Evolutionary conservation across 2,113 vertebrate species (phyloP).

Genomic region (Micronisus gabar): DNA sequence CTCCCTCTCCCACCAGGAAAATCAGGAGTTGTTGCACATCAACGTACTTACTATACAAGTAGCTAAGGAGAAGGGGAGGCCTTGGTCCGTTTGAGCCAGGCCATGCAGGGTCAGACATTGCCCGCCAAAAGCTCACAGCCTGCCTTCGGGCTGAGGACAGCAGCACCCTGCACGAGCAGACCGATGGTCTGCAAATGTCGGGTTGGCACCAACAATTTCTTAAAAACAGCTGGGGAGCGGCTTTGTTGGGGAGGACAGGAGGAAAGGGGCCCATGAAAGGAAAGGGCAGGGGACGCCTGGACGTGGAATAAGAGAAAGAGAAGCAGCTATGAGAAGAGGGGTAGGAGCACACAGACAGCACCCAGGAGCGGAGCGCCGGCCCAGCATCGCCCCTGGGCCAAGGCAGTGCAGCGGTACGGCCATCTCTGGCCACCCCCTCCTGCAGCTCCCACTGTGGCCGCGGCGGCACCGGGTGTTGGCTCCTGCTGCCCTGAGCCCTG

Average conservation of each 20-base stretch:
- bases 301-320: background rate
- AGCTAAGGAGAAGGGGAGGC: background rate
- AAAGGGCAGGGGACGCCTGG: background rate
- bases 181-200: background rate
- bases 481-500: background rate
- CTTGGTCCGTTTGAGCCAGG: background rate
- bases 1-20: background rate
- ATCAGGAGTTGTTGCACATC: background rate
- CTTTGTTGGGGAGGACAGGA: background rate
- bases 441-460: background rate
- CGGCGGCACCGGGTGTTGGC: background rate
- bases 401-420: background rate
- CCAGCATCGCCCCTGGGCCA: rapidly evolving
- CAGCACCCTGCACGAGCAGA: background rate
- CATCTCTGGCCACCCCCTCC: background rate
- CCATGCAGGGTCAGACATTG: background rate
- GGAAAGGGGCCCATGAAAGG: background rate
- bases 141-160: rapidly evolving
- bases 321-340: background rate
- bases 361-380: rapidly evolving
- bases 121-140: background rate
- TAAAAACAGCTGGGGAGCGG: background rate
- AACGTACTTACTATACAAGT: background rate
- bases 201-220: background rate
- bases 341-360: background rate